These are phyloP conservation scores for Albula glossodonta DNA, from an alignment of 2,113 vertebrate species.

Conservation along the genomic window DNA sequence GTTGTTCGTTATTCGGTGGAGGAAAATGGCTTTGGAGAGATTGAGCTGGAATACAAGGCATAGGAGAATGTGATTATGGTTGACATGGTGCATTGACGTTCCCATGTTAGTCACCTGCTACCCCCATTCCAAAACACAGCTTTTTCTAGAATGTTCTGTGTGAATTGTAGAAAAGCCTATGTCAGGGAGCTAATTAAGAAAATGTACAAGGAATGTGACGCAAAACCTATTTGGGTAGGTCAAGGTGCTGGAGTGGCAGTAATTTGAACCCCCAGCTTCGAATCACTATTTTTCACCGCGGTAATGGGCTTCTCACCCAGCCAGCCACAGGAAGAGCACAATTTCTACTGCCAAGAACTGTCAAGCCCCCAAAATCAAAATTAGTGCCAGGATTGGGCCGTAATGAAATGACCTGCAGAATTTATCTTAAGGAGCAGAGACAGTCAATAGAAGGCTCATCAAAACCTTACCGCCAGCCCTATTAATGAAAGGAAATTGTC, in stretches of 20 bases:
- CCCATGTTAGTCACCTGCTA: neutral
- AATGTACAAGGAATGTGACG: constrained; percentile 32
- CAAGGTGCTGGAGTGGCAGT: constrained; percentile 50
- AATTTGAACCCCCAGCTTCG: constrained; percentile 56
- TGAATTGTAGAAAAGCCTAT: constrained; percentile 22
- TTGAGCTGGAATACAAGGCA: neutral
- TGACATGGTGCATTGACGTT: neutral
- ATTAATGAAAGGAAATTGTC: constrained; percentile 68
- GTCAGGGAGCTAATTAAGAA: constrained; percentile 44
- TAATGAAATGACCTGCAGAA: constrained; percentile 68
- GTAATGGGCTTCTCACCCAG: constrained; percentile 56
- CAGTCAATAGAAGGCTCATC: constrained; percentile 60
- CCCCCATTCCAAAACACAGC: constrained; percentile 1
- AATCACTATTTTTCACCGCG: constrained; percentile 57
- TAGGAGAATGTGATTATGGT: neutral
- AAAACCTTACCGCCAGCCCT: constrained; percentile 49
- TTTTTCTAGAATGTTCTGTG: neutral
- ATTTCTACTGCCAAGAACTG: constrained; percentile 59
- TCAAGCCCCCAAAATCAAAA: constrained; percentile 65
- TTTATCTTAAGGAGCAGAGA: constrained; percentile 59
- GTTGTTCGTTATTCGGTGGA: neutral
- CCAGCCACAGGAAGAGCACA: constrained; percentile 43
- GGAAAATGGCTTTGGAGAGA: neutral
- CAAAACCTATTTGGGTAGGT: constrained; percentile 50
- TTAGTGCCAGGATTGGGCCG: constrained; percentile 56